phyloP scores from a whole-genome alignment of 2,888 invertebrate species.

The Drosophila siamana region DNA sequence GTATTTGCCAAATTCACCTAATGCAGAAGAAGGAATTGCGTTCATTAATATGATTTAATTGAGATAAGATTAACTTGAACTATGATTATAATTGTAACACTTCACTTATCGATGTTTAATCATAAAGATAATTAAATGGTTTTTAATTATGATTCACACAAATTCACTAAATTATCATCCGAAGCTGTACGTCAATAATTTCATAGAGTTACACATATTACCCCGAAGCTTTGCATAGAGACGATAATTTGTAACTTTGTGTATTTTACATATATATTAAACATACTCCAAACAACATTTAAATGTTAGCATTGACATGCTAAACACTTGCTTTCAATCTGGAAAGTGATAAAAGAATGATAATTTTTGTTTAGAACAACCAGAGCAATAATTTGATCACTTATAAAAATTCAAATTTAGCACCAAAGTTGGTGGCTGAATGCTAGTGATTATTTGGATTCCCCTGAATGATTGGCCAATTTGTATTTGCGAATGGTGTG shows the following conservation, averaged over 20 bases:
- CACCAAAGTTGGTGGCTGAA: not conserved
- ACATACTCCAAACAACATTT: too few species aligned
- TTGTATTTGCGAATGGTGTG: not conserved
- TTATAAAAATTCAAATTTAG: not conserved
- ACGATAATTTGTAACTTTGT: too few species aligned
- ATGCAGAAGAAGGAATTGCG: conserved; percentile 60
- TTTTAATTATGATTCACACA: too few species aligned
- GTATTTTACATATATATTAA: too few species aligned
- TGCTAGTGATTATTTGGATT: not conserved
- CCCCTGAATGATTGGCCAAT: not conserved
- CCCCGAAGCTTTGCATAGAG: too few species aligned
- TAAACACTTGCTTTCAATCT: too few species aligned
- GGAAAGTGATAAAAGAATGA: not conserved
- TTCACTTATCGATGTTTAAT: not conserved
- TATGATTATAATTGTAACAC: not conserved
- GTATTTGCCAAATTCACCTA: conserved; percentile 93
- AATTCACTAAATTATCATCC: too few species aligned
- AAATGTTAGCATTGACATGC: too few species aligned
- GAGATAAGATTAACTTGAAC: not conserved
- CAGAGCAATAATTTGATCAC: too few species aligned
- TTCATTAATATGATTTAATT: not conserved
- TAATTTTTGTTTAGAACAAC: not conserved
- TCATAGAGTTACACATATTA: too few species aligned
- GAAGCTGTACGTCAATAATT: too few species aligned
- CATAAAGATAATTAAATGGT: too few species aligned